Evolutionary conservation across 1,140 invertebrate species (phyloP), one percentile per base, ranked within the genome.

Genomic region (Heliconius hermathena): DNA sequence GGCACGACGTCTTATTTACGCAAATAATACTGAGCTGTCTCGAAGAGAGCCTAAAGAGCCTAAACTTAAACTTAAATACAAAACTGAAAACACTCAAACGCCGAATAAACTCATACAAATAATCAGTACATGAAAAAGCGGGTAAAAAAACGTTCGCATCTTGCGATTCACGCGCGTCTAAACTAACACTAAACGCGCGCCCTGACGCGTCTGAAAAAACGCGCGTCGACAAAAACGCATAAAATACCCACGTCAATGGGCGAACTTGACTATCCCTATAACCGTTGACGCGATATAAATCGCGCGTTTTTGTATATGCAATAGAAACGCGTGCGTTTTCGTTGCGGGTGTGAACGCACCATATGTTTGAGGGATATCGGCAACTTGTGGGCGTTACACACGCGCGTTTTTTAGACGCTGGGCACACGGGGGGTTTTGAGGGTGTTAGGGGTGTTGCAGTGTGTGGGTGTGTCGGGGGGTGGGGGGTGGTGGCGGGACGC

Each of bases 61-160:
- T 90, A 90, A 81, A 87, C 82, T 79, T 88, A 87, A 87, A 29
- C 11, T 80, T 85, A 90, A 89, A 93, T 90, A 90, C 89, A 93
- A 76, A 89, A 90, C 81, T 83, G 87, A 78, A 60, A 74, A 84
- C 81, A 75, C 77, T 71, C 71, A 41, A 71, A 29, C 46, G 29
- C 71, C 16, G 70, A 71, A 79, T 80, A 80, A 89, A 91, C 80
- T 72, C 60, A 84, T 82, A 74, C 22, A 79, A 84, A 83, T 87
- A 89, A 92, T 93, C 92, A 93, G 92, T 91, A 90, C 88, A 77
- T 83, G 84, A 89, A 89, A 88, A 89, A 90, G 91, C 90, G 90
- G 91, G 86, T 78, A 82, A 84, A 85, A 82, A 77, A 83, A 87
- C 79, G 82, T 84, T 89, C 87, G 81, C 78, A 83, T 86, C 75